Evolutionary conservation across 2,888 invertebrate genomes (phyloP).

Genomic region (Campoplex nolae): DNA sequence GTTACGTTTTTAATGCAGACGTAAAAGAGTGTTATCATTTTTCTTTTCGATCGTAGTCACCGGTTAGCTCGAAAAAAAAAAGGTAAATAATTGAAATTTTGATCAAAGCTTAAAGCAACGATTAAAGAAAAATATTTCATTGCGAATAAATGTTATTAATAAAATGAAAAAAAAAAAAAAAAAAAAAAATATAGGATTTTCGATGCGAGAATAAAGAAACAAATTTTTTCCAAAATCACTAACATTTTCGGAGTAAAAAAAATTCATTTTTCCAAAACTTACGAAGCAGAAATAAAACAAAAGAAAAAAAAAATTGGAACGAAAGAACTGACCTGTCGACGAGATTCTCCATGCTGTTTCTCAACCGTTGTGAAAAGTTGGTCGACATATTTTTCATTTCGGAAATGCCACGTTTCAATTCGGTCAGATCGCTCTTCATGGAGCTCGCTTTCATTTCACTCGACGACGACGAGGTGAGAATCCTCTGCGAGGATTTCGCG

Average conservation of each 20-base stretch:
- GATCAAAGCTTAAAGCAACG: too few relatives aligned
- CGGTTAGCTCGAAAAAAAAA: neutral
- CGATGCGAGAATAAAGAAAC: too few relatives aligned
- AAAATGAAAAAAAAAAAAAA: neutral
- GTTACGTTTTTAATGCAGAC: neutral
- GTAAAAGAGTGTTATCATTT: constrained; percentile 2
- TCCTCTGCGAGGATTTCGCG: constrained; percentile 86
- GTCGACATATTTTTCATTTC: constrained; percentile 92
- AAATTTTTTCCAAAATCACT: neutral
- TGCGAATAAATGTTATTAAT: neutral
- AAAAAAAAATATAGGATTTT: too few relatives aligned
- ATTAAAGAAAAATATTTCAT: too few relatives aligned
- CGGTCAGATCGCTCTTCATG: constrained; percentile 92
- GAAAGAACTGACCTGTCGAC: constrained; percentile 87
- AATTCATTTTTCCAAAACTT: neutral
- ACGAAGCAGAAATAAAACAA: constrained; percentile 7
- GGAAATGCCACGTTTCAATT: constrained; percentile 93
- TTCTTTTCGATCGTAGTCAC: neutral
- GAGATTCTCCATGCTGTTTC: constrained; percentile 92
- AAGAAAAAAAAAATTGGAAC: constrained; percentile 19
- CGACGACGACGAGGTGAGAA: constrained; percentile 84
- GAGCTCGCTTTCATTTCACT: constrained; percentile 93
- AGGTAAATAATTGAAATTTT: neutral
- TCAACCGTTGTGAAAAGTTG: constrained; percentile 86
- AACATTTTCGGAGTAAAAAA: neutral